Conservation (phyloP, 1,140 invertebrate species). For the Centruroides vittatus region DNA sequence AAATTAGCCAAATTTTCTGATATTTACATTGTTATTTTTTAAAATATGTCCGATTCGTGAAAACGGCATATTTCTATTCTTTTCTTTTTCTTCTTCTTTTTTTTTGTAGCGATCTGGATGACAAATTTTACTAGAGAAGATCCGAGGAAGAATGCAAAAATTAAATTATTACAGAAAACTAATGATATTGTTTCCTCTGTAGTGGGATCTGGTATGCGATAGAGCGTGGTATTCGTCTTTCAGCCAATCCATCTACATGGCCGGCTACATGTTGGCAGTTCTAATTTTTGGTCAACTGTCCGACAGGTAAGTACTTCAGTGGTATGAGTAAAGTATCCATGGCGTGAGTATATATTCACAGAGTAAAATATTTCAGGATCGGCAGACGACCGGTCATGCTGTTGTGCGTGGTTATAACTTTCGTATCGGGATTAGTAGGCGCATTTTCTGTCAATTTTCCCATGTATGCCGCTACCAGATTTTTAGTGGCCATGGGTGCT, state of each 20-base stretch:
- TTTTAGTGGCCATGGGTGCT: constrained; percentile 8
- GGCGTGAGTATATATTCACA: not conserved
- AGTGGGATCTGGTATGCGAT: constrained; percentile 62
- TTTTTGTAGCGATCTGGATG: too few species aligned
- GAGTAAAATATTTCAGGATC: not conserved
- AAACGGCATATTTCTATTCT: too few species aligned
- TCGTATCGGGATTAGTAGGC: constrained; percentile 4
- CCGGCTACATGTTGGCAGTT: constrained; percentile 62
- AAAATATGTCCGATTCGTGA: too few species aligned
- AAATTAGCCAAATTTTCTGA: too few species aligned
- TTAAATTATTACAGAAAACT: not conserved
- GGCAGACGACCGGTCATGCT: constrained; percentile 7
- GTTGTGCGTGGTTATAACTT: not conserved
- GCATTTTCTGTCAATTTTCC: constrained; percentile 6
- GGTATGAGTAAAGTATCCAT: too few species aligned
- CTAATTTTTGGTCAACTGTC: constrained; percentile 64
- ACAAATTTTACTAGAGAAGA: too few species aligned
- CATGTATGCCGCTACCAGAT: constrained; percentile 7
- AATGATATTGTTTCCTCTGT: constrained; percentile 20
- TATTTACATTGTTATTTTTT: too few species aligned
- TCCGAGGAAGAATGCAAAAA: too few species aligned
- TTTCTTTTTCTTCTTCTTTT: too few species aligned
- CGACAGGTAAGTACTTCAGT: constrained; percentile 43
- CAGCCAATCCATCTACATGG: constrained; percentile 63
- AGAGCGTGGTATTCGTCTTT: constrained; percentile 45